Conservation (phyloP, 23 tunicate species). For the Phallusia fumigata region DNA sequence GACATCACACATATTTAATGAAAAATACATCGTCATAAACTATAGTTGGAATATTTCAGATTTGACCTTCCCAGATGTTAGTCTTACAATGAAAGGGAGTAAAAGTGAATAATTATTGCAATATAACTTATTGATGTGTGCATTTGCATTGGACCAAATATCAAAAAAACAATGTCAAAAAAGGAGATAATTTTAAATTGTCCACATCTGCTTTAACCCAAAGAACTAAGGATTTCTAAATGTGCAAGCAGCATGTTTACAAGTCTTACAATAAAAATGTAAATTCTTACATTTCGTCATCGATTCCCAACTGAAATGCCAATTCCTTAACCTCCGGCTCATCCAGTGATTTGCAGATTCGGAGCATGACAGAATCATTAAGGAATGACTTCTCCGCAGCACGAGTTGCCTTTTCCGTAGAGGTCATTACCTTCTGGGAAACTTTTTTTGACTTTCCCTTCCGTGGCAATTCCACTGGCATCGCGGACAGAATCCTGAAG, state of each 20-base stretch:
- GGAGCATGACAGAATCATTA: conserved; percentile 19
- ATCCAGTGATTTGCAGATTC: conserved; percentile 35
- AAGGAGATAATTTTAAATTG: too few species aligned
- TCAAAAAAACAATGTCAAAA: too few species aligned
- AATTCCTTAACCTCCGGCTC: conserved; percentile 29
- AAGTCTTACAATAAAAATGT: background rate
- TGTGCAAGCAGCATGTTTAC: background rate
- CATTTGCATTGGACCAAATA: too few species aligned
- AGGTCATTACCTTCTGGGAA: background rate
- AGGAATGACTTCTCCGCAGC: conserved; percentile 13
- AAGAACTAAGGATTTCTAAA: too few species aligned
- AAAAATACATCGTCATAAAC: too few species aligned
- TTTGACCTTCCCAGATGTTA: too few species aligned
- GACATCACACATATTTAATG: too few species aligned
- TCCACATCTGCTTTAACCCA: background rate
- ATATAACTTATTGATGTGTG: too few species aligned
- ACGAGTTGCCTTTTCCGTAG: background rate
- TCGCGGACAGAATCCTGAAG: conserved; percentile 25
- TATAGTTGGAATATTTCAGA: too few species aligned
- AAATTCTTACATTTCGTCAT: conserved; percentile 20
- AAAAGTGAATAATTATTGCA: too few species aligned
- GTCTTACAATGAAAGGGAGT: too few species aligned
- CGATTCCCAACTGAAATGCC: conserved; percentile 39
- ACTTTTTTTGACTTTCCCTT: conserved; percentile 12
- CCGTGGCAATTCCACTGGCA: conserved; percentile 29